Evolutionary conservation across 2,888 invertebrate genomes (phyloP).

Genomic region (Cataglyphis altisquamis): DNA sequence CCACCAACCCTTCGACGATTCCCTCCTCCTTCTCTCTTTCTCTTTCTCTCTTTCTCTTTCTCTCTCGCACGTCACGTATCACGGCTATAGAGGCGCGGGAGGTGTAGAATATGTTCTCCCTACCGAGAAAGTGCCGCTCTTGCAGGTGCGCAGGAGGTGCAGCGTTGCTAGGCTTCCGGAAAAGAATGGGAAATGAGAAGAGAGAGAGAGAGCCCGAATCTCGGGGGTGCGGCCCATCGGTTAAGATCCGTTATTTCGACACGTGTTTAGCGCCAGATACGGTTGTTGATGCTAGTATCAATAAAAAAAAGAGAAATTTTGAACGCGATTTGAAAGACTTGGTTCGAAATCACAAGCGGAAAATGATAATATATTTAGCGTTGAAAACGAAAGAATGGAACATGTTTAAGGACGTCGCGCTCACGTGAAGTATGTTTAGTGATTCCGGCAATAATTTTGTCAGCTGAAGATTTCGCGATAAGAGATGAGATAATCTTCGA

Average conservation of each 20-base stretch:
- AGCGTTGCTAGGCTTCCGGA: conserved; percentile 40
- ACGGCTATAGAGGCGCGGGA: conserved; percentile 64
- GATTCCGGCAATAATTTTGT: neutral
- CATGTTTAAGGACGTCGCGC: neutral
- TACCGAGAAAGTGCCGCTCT: conserved; percentile 47
- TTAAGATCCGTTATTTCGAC: neutral
- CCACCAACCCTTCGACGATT: conserved; percentile 48
- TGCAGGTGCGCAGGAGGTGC: conserved; percentile 47
- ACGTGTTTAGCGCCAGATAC: neutral
- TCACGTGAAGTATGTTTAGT: neutral
- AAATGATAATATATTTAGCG: neutral
- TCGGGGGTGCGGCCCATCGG: conserved; percentile 20
- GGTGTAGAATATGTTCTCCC: conserved; percentile 55
- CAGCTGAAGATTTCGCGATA: neutral
- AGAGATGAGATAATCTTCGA: neutral
- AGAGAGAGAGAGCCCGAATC: conserved; percentile 7
- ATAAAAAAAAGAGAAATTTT: neutral
- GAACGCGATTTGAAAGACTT: neutral
- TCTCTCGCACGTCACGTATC: conserved; percentile 46
- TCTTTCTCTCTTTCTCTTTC: conserved; percentile 16
- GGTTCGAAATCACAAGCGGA: neutral
- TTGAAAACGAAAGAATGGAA: neutral
- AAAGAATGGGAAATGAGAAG: neutral
- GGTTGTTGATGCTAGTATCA: neutral
- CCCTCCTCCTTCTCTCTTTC: conserved; percentile 21